Base-by-base conservation (phyloP, 2,888 invertebrate genomes). In the Cosmia trapezina region DNA sequence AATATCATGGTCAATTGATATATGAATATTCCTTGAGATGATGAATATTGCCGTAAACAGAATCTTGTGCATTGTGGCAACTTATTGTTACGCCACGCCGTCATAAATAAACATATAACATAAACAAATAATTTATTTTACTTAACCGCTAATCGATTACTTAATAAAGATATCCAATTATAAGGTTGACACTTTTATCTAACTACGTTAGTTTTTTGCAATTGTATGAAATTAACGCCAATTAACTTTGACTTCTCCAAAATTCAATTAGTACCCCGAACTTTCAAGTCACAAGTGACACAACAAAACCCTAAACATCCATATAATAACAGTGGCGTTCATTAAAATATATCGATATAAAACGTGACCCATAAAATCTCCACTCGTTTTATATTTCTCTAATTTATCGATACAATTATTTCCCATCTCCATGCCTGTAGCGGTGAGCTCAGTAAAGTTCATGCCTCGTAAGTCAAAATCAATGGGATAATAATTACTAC, bases 381-480 rank as follows among this genome's bases (percentile, higher is more conserved):
- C 12, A 19, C 37, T 57, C 60, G 51, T 85, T 77, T 72, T 45
- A 67, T 68, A 59, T 57, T 60, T 22, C 9, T 54, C 72, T 56
- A 78, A 78, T 85, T 78, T 81, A 85, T 85, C 86, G 84, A 84
- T 74, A 85, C 68, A 75, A 73, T 83, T 70, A 76, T 76, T 66
- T 74, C 78, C 53, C 81, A 72, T 62, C 76, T 49, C 70, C 7
- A 65, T 57, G 69, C 37, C 61, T 53, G n/a, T 60, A 19, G 84
- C 84, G 86, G 79, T 69, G 37, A 64, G 64, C 60, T 81, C 79
- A 74, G 59, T 85, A 54, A 70, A 56, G 54, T 85, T 86, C 65
- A 84, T 81, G 86, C 86, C 73, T 84, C 84, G 86, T 78, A 86
- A 81, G 82, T 86, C 84, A 84, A 81, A 81, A 76, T 85, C 82